Percentiles rank a stretch among this genome's conserved stretches.
These are phyloP conservation scores for Allobates femoralis DNA, from an alignment of 2,797 vertebrate species.

Conservation along the genomic window DNA sequence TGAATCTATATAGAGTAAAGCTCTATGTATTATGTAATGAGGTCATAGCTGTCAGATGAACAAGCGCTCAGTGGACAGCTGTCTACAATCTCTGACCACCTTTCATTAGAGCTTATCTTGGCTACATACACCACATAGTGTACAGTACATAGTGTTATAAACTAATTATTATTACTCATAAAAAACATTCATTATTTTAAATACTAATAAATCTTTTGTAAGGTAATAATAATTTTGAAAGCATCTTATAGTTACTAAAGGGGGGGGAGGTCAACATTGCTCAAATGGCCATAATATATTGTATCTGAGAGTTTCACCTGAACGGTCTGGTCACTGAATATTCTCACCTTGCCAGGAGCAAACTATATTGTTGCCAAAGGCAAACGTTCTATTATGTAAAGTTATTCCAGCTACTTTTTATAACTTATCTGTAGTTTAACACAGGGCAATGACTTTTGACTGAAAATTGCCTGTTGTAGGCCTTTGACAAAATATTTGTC, in stretches of 20 bases:
- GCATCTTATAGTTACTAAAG: neutral
- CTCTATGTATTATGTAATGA: neutral
- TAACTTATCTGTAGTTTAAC: conserved; percentile 16
- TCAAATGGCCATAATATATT: neutral
- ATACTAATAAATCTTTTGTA: neutral
- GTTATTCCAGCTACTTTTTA: conserved; percentile 41
- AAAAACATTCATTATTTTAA: neutral
- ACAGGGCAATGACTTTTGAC: neutral
- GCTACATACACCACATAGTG: neutral
- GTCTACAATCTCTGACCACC: neutral
- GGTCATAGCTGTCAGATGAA: neutral
- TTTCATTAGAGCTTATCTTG: neutral
- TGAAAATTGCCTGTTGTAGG: neutral
- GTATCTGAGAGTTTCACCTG: conserved; percentile 3
- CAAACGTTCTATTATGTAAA: conserved; percentile 50
- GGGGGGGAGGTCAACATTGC: neutral
- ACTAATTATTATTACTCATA: neutral
- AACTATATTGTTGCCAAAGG: conserved; percentile 43
- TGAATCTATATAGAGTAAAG: neutral
- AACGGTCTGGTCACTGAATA: conserved; percentile 46
- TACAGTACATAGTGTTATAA: neutral
- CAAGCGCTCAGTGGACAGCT: neutral
- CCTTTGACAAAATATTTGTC: neutral
- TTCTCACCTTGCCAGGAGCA: conserved; percentile 54
- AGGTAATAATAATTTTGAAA: neutral